Evolutionary conservation across 2,888 invertebrate genomes (phyloP).

Genomic region (Lissonota sp.): DNA sequence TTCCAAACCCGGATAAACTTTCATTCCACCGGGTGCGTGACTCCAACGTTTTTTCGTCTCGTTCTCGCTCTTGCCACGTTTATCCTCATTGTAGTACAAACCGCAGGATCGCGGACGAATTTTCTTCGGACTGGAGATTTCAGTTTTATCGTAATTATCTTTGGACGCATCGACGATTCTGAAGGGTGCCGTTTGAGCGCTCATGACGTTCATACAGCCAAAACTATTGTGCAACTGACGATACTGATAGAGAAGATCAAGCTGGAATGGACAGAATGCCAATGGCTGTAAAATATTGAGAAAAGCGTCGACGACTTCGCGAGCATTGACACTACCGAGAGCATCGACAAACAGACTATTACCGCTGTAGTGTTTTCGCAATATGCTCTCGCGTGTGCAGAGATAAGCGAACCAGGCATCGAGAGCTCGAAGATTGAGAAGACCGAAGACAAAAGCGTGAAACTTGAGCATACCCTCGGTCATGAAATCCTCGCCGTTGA

Average conservation of each 20-base stretch:
- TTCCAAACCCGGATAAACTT: constrained; percentile 90
- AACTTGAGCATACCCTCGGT: constrained; percentile 94
- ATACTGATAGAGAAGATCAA: constrained; percentile 93
- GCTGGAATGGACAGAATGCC: constrained; percentile 91
- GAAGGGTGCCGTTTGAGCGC: constrained; percentile 78
- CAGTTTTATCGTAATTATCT: constrained; percentile 68
- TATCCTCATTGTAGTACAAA: constrained; percentile 85
- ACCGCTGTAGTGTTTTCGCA: constrained; percentile 91
- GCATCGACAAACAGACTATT: constrained; percentile 90
- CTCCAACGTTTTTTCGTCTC: constrained; percentile 89
- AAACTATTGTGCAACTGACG: constrained; percentile 91
- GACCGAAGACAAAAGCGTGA: constrained; percentile 94
- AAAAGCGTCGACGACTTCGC: constrained; percentile 89
- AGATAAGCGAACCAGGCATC: constrained; percentile 96
- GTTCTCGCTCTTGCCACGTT: constrained; percentile 84
- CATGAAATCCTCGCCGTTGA: constrained; percentile 93
- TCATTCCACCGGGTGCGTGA: constrained; percentile 87
- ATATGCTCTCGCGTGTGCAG: constrained; percentile 92
- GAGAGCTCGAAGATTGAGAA: constrained; percentile 93
- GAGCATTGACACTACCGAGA: constrained; percentile 84
- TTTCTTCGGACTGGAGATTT: constrained; percentile 82
- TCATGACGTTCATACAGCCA: constrained; percentile 87
- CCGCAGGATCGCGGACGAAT: constrained; percentile 90
- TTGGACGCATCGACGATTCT: constrained; percentile 68
- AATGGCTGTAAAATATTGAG: constrained; percentile 92